Conservation (phyloP, 2,888 invertebrate genomes). For the Seira ritae region DNA sequence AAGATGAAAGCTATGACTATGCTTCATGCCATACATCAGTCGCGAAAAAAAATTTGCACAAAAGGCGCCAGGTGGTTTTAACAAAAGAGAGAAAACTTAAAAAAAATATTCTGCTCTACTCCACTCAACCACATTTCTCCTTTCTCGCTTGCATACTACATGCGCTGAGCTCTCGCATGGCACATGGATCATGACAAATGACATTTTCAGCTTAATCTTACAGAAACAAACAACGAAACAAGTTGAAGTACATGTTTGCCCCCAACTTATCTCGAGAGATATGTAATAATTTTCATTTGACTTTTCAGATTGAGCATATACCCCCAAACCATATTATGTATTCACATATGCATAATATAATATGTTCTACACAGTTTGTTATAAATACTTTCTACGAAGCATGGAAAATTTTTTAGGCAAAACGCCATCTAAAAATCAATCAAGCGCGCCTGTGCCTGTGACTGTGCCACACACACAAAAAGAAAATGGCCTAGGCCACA, state of each 20-base stretch:
- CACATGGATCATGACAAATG: constrained; percentile 21
- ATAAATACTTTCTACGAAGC: not conserved
- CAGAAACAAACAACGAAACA: constrained; percentile 4
- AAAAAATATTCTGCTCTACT: no score
- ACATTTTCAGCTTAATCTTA: constrained; percentile 18
- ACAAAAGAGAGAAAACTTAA: constrained; percentile 18
- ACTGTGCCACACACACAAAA: constrained; percentile 5
- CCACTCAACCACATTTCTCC: constrained; percentile 15
- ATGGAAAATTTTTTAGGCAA: not conserved
- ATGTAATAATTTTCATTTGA: constrained; percentile 14
- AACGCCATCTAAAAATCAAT: not conserved
- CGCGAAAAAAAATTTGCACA: not conserved
- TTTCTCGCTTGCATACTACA: not conserved
- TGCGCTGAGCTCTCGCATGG: no score
- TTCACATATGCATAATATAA: not conserved
- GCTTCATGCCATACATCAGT: no score
- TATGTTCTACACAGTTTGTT: no score
- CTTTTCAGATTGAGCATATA: not conserved
- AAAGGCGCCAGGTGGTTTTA: constrained; percentile 16
- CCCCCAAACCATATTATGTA: no score
- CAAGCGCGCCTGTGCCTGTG: no score
- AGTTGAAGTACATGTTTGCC: constrained; percentile 6
- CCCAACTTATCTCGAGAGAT: not conserved
- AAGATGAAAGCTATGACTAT: no score
- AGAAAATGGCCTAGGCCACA: not conserved